phyloP scores from a whole-genome alignment of 2,113 vertebrate species.

The Chamaetylas fuelleborni region DNA sequence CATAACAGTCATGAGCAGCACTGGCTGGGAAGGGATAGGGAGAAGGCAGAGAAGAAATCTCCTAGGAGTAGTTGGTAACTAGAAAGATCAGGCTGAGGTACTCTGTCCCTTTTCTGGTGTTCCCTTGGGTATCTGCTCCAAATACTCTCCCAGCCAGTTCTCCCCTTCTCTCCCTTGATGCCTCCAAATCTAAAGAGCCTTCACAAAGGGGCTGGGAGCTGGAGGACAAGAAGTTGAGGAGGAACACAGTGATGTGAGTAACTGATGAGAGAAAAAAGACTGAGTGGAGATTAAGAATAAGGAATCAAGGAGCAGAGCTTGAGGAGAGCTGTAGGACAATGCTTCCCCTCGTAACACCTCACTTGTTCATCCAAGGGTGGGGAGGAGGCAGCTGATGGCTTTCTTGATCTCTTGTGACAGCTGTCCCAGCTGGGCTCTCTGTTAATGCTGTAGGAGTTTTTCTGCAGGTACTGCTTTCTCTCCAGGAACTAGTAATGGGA shows the following conservation, averaged over 20 bases:
- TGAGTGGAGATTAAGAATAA: background rate
- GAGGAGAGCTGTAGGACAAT: background rate
- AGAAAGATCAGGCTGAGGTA: rapidly evolving
- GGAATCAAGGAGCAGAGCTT: background rate
- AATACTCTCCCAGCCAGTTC: background rate
- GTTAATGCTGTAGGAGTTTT: background rate
- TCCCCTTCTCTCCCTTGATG: background rate
- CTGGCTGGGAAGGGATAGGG: background rate
- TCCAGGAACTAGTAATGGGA: background rate
- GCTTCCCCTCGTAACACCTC: background rate
- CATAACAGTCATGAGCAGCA: background rate
- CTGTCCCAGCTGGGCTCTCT: background rate
- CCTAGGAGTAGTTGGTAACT: background rate
- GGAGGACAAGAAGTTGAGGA: background rate
- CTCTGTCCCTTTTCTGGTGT: background rate
- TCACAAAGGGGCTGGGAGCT: background rate
- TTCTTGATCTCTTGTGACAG: background rate
- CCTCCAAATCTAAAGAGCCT: background rate
- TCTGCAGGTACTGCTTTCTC: background rate
- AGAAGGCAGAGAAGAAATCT: background rate
- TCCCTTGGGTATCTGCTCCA: background rate
- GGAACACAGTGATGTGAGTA: background rate
- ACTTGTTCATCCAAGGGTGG: background rate
- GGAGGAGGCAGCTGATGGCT: background rate
- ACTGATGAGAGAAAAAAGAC: background rate